Evolutionary conservation across 2,113 vertebrate species (phyloP), one percentile per base, ranked within the genome.

Genomic region (Hypanus sabinus): DNA sequence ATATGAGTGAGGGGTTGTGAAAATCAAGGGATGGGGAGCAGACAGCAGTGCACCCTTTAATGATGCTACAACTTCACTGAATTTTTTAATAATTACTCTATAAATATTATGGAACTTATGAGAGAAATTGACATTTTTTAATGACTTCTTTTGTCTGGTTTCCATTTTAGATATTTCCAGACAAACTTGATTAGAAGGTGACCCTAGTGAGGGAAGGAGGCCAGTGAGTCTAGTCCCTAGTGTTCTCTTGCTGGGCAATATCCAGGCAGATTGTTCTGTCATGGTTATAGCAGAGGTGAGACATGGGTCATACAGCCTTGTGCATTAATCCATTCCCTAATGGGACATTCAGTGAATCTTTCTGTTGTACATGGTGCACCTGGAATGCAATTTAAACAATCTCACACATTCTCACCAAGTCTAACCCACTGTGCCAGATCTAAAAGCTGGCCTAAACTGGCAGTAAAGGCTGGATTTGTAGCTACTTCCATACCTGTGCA

Each of bases 401-500:
- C 2, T 22, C 76, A 30, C 27, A n/a, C 30, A 33, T 76, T n/a
- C 27, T n/a, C 75, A 1, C 33, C n/a, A 36, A 36, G n/a, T 10
- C 76, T 9, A 79, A 79, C 76, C n/a, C 16, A 2, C 76, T 36
- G 80, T 20, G 38, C 27, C 55, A 24, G 20, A 27, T 55, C 22
- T 9, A 83, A 83, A 57, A 11, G 22, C 24, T 83, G 80, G 79
- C 9, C 38, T 18, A 46, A 22, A 36, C 18, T 20, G 36, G 24
- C 1, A 36, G 85, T 6, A 18, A 90, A 68, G 60, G 60, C 16
- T n/a, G n/a, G 60, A 20, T 33, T 33, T 33, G 60, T 10, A 65
- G 30, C 18, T 9, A 65, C 20, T 9, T 93, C 33, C 24, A 10
- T 92, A 99, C 98, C 98, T 98, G 96, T 0, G 97, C 96, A 27